Conservation (phyloP, 2,888 invertebrate genomes). For the Hedya salicella region DNA sequence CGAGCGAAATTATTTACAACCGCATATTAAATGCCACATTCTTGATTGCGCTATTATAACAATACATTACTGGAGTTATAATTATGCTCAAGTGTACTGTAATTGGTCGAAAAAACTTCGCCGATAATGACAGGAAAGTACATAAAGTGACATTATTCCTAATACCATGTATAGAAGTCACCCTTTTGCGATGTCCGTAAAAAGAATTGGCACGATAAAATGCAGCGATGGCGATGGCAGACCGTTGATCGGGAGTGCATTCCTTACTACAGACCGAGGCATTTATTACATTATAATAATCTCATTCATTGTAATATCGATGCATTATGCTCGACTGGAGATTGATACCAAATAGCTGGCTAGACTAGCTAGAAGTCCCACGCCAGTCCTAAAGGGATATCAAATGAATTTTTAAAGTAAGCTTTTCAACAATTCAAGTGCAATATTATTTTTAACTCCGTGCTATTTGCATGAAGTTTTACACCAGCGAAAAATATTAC, state of each 20-base stretch:
- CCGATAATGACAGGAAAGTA: slow-evolving; percentile 32
- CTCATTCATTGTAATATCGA: background rate
- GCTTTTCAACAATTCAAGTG: too few species aligned
- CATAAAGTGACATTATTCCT: slow-evolving; percentile 41
- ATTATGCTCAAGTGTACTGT: slow-evolving; percentile 20
- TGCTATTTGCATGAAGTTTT: too few species aligned
- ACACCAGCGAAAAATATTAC: too few species aligned
- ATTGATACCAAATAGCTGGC: too few species aligned
- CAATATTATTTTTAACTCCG: too few species aligned
- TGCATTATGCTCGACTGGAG: background rate
- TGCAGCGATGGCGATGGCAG: slow-evolving; percentile 21
- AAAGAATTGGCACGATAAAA: slow-evolving; percentile 39
- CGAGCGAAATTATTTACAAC: slow-evolving; percentile 8
- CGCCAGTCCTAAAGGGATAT: too few species aligned
- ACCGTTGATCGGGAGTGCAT: slow-evolving; percentile 32
- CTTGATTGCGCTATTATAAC: slow-evolving; percentile 11
- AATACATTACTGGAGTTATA: slow-evolving; percentile 29
- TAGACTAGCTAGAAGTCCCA: too few species aligned
- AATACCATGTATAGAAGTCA: slow-evolving; percentile 44
- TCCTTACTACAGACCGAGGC: slow-evolving; percentile 8
- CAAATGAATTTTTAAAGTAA: too few species aligned
- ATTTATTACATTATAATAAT: slow-evolving; percentile 14
- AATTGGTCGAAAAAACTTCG: slow-evolving; percentile 30
- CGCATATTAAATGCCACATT: slow-evolving; percentile 24
- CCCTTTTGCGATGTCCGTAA: slow-evolving; percentile 46